A percentile compares a stretch with the other conserved stretches of the same genome.
Evolutionary conservation across 1,140 invertebrate species (phyloP).

Genomic region (Diprion similis): DNA sequence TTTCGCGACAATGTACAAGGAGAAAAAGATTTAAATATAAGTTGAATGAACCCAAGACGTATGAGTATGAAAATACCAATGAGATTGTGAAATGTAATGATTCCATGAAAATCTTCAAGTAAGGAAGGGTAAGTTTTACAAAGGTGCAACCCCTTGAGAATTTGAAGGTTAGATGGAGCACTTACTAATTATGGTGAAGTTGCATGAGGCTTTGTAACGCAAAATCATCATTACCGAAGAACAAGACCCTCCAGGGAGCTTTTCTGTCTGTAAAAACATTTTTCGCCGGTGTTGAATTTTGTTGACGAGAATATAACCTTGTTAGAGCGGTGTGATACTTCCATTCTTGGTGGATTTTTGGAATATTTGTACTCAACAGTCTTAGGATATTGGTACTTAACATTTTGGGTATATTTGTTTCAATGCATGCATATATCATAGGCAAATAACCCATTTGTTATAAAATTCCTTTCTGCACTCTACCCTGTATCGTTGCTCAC

Average conservation of each 20-base stretch:
- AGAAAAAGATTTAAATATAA: slow-evolving; percentile 12
- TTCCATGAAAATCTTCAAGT: neutral
- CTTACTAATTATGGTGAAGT: slow-evolving; percentile 61
- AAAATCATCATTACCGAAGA: slow-evolving; percentile 76
- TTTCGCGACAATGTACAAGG: too few species aligned
- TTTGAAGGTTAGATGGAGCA: slow-evolving; percentile 26
- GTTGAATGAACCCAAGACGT: slow-evolving; percentile 23
- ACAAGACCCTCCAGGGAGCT: slow-evolving; percentile 66
- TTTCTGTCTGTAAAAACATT: slow-evolving; percentile 2
- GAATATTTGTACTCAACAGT: too few species aligned
- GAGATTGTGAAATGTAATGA: neutral
- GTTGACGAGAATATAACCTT: neutral
- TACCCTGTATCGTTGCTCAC: too few species aligned
- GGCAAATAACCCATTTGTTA: too few species aligned
- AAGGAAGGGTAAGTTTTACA: neutral
- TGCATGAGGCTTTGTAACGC: slow-evolving; percentile 67
- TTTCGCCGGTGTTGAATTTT: neutral
- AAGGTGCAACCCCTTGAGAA: neutral
- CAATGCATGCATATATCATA: too few species aligned
- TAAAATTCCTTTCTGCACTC: too few species aligned
- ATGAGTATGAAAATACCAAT: slow-evolving; percentile 36
- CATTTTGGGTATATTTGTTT: too few species aligned
- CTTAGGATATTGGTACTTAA: too few species aligned
- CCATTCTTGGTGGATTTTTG: neutral
- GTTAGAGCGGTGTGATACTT: neutral